These are phyloP conservation scores for Metridium senile DNA, from an alignment of 92 coral and sea anemone species.

Conservation along the genomic window DNA sequence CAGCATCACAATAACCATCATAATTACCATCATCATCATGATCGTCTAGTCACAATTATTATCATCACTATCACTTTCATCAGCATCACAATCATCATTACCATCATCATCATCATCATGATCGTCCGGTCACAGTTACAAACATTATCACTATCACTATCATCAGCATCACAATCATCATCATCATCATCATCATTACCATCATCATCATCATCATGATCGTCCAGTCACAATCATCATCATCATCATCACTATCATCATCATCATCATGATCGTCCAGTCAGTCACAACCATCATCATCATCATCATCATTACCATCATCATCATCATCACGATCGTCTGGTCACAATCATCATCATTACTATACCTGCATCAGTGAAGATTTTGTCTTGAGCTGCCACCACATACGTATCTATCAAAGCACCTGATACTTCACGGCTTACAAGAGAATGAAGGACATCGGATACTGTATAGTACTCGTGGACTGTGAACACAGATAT, in stretches of 20 bases:
- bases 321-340: not conserved
- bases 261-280: not conserved
- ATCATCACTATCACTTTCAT: not conserved
- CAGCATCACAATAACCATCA: not conserved
- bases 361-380: slow-evolving; percentile 11
- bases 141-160: not conserved
- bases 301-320: not conserved
- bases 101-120: not conserved
- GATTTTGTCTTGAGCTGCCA: slow-evolving; percentile 3
- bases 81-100: not conserved
- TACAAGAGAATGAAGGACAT: slow-evolving; percentile 18
- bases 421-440: slow-evolving; percentile 36
- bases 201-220: not conserved
- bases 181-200: not conserved
- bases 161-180: not conserved
- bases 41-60: not conserved
- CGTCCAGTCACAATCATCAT: not conserved
- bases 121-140: not conserved
- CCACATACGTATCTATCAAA: slow-evolving; percentile 46
- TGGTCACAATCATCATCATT: not conserved
- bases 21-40: not conserved
- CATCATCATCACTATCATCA: not conserved
- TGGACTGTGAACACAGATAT: slow-evolving; percentile 6
- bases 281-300: not conserved
- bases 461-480: slow-evolving; percentile 21